Percentiles rank a stretch among this genome's conserved stretches.
Conservation (phyloP, 2,113 vertebrate species). For the Catharus minimus region DNA sequence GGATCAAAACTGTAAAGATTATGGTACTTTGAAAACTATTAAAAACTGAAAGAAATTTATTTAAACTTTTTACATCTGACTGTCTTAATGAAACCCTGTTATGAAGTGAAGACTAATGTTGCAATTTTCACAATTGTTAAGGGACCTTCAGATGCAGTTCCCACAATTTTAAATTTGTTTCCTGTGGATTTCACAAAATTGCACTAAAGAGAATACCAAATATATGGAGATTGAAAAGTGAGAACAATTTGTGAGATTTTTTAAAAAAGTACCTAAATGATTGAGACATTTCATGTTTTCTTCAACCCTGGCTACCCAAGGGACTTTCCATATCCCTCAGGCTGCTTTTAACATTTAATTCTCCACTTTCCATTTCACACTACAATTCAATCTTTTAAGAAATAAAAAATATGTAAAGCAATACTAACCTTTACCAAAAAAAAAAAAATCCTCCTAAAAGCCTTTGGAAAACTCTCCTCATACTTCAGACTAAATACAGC, state of each 20-base stretch:
- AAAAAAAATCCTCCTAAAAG: not conserved
- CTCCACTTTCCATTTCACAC: not conserved
- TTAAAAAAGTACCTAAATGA: not conserved
- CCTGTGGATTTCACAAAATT: not conserved
- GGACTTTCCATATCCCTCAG: not conserved
- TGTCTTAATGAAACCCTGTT: not conserved
- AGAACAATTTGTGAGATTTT: not conserved
- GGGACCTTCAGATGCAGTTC: rapidly evolving
- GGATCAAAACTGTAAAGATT: not conserved
- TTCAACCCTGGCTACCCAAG: not conserved
- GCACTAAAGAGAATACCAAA: not conserved
- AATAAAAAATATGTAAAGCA: not conserved
- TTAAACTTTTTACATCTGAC: not conserved
- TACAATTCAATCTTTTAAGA: not conserved
- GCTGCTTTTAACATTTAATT: not conserved
- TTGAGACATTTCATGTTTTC: not conserved
- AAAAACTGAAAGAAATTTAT: not conserved
- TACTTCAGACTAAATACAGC: not conserved
- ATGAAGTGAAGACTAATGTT: not conserved
- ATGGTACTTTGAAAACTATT: not conserved
- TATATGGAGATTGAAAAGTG: not conserved
- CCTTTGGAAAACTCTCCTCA: not conserved
- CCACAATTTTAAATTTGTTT: not conserved
- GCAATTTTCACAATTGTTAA: not conserved
- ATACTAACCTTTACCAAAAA: not conserved